Base-by-base conservation (phyloP, 2,888 invertebrate species). In the Dolomedes plantarius region DNA sequence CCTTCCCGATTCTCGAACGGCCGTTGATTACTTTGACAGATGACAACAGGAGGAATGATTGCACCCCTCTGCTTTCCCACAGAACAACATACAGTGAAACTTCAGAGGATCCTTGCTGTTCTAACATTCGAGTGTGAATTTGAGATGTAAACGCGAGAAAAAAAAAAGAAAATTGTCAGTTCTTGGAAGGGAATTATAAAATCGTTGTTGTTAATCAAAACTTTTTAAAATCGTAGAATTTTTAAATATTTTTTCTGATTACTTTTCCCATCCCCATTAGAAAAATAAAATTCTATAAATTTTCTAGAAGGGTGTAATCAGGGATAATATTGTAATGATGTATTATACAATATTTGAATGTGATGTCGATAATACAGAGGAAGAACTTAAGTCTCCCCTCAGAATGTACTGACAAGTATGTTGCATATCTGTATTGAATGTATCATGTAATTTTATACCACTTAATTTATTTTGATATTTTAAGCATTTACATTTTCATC, bases 71-170 rank as follows among this genome's bases (percentile, higher is more conserved):
- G 13, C 29, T 86, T 19, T 36, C 85, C 13, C 41, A 46, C 29
- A 68, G 85, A 27, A 31, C 65, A 46, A 62, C 74, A 13, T 86
- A 79, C 74, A 68, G 64, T n/a, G 77, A 77, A 11, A 65, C 65
- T 9, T 41, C 85, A 1, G 74, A 68, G 27, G 85, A 86, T n/a
- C 67, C 65, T 29, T 86, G 85, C 73, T 81, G 81, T 62, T 86
- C 85, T n/a, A 86, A 86, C 41, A 86, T 86, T 36, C 73, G 85
- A 1, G 85, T 86, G 39, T 86, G 36, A 72, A 28, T 19, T 7
- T 32, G n/a, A 23, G 23, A 56, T 3, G 2, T 16, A 2, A 2
- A 2, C 46, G 2, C 16, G 2, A 46, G 13, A 36, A 36, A 5
- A n/a, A n/a, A n/a, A 11, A 36, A 36, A 36, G 36, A 36, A 36